Percentiles rank a stretch among this genome's conserved stretches.
Evolutionary conservation across 2,888 invertebrate species (phyloP).

Genomic region (Brachypterus glaber): DNA sequence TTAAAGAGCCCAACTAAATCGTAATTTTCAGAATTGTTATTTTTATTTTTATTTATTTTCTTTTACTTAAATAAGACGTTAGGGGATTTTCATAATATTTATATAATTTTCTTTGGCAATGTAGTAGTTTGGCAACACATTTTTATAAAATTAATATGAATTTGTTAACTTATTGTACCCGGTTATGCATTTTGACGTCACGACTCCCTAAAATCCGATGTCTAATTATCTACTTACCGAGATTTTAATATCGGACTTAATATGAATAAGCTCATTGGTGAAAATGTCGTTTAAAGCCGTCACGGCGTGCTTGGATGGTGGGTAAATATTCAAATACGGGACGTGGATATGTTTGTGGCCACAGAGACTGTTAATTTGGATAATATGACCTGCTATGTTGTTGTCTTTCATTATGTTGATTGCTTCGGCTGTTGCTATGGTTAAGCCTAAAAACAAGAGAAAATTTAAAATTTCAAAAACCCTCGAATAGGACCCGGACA

Average conservation of each 20-base stretch:
- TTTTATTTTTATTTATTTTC: too few relatives aligned
- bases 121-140: too few relatives aligned
- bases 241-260: constrained; percentile 21
- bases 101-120: too few relatives aligned
- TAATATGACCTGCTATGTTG: constrained; percentile 19
- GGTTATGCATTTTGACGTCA: too few relatives aligned
- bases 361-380: constrained; percentile 19
- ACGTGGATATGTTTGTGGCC: constrained; percentile 15
- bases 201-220: too few relatives aligned
- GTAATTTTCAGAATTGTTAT: too few relatives aligned
- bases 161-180: too few relatives aligned
- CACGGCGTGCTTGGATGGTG: constrained; percentile 21
- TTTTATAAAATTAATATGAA: too few relatives aligned
- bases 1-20: too few relatives aligned
- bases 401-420: constrained; percentile 18
- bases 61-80: too few relatives aligned
- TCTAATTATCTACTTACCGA: constrained; percentile 19
- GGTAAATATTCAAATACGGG: constrained; percentile 18
- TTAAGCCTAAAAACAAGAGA: constrained; percentile 9
- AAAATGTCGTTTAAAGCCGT: constrained; percentile 22
- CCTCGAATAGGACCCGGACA: not conserved
- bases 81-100: too few relatives aligned
- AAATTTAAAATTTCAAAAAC: not conserved
- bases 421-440: constrained; percentile 18
- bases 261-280: constrained; percentile 16